Evolutionary conservation across 2,797 vertebrate species (phyloP).

Genomic region (Linurgus olivaceus): DNA sequence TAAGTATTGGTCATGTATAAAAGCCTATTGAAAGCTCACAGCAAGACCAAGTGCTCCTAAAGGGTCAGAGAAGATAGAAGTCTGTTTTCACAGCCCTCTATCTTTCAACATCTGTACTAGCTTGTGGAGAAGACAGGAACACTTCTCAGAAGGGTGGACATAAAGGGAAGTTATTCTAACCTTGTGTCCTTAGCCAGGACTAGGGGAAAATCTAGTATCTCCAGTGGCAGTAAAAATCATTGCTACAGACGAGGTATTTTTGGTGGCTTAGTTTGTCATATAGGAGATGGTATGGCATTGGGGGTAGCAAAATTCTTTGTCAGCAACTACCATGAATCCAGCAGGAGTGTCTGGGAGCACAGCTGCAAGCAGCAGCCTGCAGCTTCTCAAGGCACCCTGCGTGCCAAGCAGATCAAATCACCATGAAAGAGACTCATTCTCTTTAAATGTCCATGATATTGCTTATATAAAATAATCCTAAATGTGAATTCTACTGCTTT

Average conservation of each 20-base stretch:
- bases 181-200: background rate
- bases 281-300: background rate
- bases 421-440: background rate
- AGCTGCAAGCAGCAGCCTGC: background rate
- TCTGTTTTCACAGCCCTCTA: background rate
- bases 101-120: background rate
- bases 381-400: background rate
- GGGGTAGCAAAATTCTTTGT: background rate
- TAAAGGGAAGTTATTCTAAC: background rate
- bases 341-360: background rate
- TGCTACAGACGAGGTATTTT: background rate
- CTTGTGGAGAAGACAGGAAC: background rate
- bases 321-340: background rate
- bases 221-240: background rate
- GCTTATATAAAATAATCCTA: background rate
- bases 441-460: background rate
- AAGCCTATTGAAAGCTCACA: background rate
- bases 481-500: background rate
- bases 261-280: background rate
- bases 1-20: background rate
- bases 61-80: background rate
- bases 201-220: rapidly evolving
- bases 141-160: background rate
- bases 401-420: background rate
- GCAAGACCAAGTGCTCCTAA: background rate